These are phyloP conservation scores for Eudasyphora cyanicolor DNA, from an alignment of 2,888 invertebrate species.

Conservation along the genomic window DNA sequence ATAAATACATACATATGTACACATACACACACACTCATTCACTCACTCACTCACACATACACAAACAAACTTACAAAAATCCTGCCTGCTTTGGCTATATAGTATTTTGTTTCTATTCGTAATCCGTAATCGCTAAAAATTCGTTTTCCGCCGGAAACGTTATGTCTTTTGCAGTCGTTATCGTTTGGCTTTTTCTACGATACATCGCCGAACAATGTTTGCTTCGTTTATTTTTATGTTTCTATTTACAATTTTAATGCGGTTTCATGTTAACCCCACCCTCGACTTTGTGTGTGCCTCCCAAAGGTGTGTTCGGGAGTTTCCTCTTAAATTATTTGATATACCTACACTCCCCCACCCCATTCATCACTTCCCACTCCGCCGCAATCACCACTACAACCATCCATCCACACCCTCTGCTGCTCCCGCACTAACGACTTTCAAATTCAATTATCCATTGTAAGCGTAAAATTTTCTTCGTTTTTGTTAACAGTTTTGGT, in stretches of 20 bases:
- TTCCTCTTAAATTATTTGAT: conserved; percentile 9
- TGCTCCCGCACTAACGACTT: not conserved
- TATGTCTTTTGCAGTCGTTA: not conserved
- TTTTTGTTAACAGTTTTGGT: conserved; percentile 16
- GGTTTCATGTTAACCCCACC: conserved; percentile 29
- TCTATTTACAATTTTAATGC: conserved; percentile 13
- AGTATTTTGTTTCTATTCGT: not conserved
- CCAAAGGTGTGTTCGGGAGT: conserved; percentile 22
- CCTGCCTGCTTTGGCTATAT: not conserved
- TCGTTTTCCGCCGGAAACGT: not conserved
- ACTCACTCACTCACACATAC: no score
- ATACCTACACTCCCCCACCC: no score
- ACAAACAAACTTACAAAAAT: no score
- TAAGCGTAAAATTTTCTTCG: conserved; percentile 39
- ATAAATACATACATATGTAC: not conserved
- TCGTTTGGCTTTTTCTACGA: not conserved
- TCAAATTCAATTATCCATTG: conserved; percentile 43
- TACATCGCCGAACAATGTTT: conserved; percentile 4
- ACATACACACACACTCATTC: no score
- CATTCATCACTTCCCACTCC: not conserved
- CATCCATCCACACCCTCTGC: not conserved
- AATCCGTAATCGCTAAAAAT: not conserved
- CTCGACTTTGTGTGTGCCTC: not conserved
- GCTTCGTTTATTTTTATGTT: conserved; percentile 20
- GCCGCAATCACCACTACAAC: not conserved